These are phyloP conservation scores for Oxyruncus cristatus DNA, from an alignment of 2,113 vertebrate genomes.

Conservation along the genomic window DNA sequence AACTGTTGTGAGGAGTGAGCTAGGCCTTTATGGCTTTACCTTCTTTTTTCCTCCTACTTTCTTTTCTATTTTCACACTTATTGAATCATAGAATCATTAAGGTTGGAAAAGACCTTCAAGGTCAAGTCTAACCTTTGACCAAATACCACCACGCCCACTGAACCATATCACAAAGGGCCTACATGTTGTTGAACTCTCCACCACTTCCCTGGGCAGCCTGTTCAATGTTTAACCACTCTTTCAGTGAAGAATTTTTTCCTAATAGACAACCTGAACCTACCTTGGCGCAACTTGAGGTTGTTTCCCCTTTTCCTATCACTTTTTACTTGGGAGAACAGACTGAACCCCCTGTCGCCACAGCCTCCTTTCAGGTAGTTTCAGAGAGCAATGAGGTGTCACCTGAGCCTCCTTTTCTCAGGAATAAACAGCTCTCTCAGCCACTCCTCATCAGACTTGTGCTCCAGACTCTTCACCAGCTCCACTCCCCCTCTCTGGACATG, in stretches of 20 bases:
- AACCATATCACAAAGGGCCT: neutral
- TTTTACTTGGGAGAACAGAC: neutral
- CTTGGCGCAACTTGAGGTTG: neutral
- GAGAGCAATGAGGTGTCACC: neutral
- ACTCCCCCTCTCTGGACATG: neutral
- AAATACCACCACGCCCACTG: neutral
- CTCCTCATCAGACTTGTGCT: neutral
- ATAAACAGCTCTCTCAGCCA: neutral
- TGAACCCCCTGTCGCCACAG: accelerated
- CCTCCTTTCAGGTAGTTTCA: neutral
- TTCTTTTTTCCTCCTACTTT: neutral
- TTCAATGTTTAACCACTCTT: neutral
- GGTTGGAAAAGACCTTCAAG: neutral
- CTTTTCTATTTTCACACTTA: neutral
- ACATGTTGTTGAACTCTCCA: too few species aligned
- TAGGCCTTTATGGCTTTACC: neutral
- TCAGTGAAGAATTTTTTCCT: neutral
- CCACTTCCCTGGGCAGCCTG: neutral
- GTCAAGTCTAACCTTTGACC: neutral
- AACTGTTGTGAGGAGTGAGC: neutral
- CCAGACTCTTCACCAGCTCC: neutral
- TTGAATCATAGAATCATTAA: neutral
- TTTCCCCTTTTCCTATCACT: neutral
- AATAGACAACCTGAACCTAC: neutral
- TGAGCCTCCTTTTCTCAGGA: neutral